Base-by-base conservation (phyloP, 2,888 invertebrate genomes). In the Epiblema foenella region DNA sequence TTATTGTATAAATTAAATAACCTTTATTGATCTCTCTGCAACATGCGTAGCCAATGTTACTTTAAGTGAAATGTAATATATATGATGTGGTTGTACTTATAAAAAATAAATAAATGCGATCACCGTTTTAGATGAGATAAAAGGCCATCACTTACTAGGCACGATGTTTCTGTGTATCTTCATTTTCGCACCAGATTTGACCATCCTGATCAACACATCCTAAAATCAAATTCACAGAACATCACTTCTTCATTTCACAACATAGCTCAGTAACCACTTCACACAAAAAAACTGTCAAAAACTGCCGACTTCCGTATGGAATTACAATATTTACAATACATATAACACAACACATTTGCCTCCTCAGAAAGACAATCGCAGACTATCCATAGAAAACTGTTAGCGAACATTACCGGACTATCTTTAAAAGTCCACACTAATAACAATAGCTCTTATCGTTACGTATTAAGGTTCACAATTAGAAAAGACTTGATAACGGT, bases 401-500 rank as follows among this genome's bases (percentile, higher is more conserved):
- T 46, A n/a, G 46, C 46, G 46, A 46, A 46, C 46, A 46, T 46
- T 46, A n/a, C 46, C n/a, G 46, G n/a, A 33, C 12, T 63, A 63
- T 62, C 49, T 62, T 49, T 15, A 46, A 56, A 29, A 56, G 15
- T 29, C 20, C 3, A 49, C n/a, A 63, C 4, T 63, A n/a, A n/a
- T 37, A 9, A 37, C 17, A 20, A 29, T 52, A 51, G 37, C 18
- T 52, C 51, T 37, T 37, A 63, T 52, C 8, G 15, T 18, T 8
- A 37, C 15, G 63, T 7, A 10, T 52, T 63, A 63, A 51, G 8
- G 49, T 51, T 18, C 62, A 49, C 12, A 42, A 9, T 51, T 64
- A 58, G 60, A 70, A 70, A 66, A 60, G 57, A 18, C 17, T 18
- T 49, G 66, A 70, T 66, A 70, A 70, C 70, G 70, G 69, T 8